Conservation (phyloP, 2,113 vertebrate genomes). For the Leptodactylus fuscus region DNA sequence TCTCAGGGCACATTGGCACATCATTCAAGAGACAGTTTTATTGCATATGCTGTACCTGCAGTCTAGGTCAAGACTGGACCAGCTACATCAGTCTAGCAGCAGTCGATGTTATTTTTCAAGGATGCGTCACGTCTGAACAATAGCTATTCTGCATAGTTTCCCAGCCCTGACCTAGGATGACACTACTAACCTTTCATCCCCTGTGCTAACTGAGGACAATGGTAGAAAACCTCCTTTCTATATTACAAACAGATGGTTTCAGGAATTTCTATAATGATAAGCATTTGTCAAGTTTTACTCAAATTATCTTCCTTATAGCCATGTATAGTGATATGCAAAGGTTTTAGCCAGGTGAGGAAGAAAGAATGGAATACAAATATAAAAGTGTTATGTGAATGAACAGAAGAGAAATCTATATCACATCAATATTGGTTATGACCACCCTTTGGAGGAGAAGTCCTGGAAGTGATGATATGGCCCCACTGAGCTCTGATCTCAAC, state of each 20-base stretch:
- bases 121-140: neutral
- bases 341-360: no score
- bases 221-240: neutral
- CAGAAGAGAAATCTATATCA: no score
- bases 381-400: no score
- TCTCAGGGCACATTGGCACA: neutral
- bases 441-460: no score
- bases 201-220: neutral
- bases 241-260: neutral
- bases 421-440: no score
- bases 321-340: no score
- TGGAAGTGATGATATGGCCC: no score
- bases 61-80: neutral
- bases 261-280: neutral
- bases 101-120: neutral
- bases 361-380: no score
- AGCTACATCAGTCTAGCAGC: neutral
- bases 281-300: neutral
- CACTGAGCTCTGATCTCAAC: no score
- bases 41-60: slow-evolving; percentile 9
- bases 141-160: neutral
- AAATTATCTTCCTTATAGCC: neutral
- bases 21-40: neutral
- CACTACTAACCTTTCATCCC: neutral
- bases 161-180: slow-evolving; percentile 12